Conservation (phyloP, 2,797 vertebrate genomes). For the Thripadectes ignobilis region DNA sequence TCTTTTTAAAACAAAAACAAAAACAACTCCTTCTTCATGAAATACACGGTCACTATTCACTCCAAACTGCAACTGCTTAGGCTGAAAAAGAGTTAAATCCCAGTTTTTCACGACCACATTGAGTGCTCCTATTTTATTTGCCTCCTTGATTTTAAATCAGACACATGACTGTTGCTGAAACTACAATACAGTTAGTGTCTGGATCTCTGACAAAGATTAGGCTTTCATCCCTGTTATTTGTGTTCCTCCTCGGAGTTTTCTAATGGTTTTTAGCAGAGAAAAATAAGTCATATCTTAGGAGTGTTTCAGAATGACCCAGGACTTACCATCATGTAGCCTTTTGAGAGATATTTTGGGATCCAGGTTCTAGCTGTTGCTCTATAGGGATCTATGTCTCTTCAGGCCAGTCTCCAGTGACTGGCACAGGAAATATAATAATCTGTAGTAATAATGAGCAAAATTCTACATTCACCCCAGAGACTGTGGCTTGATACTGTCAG, state of each 20-base stretch:
- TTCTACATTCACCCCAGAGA: neutral
- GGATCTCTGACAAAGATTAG: constrained; percentile 37
- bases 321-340: neutral
- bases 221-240: constrained; percentile 35
- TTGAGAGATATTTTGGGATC: neutral
- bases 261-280: constrained; percentile 14
- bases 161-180: neutral
- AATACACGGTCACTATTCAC: neutral
- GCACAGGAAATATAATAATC: neutral
- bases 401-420: neutral
- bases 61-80: neutral
- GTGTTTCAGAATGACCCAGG: neutral
- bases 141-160: constrained; percentile 46
- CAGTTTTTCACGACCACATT: neutral
- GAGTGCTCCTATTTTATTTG: constrained; percentile 28
- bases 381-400: neutral
- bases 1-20: constrained; percentile 23
- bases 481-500: neutral
- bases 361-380: neutral
- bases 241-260: neutral
- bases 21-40: neutral
- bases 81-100: constrained; percentile 40
- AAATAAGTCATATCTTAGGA: neutral
- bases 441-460: neutral
- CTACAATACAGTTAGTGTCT: constrained; percentile 49